These are phyloP conservation scores for Hypomecis atomaria DNA, from an alignment of 2,888 invertebrate genomes.

Conservation along the genomic window DNA sequence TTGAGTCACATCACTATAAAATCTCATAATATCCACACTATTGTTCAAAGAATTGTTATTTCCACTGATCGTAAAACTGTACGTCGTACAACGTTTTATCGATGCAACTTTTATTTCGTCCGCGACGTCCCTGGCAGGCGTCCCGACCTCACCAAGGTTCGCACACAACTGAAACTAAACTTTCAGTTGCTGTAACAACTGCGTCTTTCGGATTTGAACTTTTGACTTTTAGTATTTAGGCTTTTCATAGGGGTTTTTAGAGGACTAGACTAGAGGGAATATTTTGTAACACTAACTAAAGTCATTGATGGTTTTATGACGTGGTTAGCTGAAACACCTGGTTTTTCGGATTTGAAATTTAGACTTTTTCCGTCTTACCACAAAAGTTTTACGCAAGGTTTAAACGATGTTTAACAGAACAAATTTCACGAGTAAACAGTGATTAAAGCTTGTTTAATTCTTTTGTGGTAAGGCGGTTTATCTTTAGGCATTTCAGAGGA, in stretches of 20 bases:
- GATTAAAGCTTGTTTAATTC: too few relatives aligned
- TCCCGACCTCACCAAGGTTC: slow-evolving; percentile 18
- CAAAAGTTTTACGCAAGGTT: too few relatives aligned
- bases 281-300: too few relatives aligned
- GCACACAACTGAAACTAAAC: slow-evolving; percentile 24
- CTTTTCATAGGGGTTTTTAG: not conserved
- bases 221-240: not conserved
- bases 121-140: slow-evolving; percentile 17
- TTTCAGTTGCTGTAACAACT: slow-evolving; percentile 10
- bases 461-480: too few relatives aligned
- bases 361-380: too few relatives aligned
- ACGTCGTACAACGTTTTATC: slow-evolving; percentile 9
- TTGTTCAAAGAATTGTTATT: slow-evolving; percentile 13
- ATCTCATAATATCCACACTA: not conserved
- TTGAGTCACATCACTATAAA: slow-evolving; percentile 9
- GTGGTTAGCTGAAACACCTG: too few relatives aligned
- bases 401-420: too few relatives aligned
- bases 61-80: slow-evolving; percentile 6
- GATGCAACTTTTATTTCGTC: slow-evolving; percentile 20
- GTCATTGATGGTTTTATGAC: too few relatives aligned
- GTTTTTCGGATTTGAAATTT: too few relatives aligned
- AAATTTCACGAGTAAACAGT: too few relatives aligned
- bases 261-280: too few relatives aligned
- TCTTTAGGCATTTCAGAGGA: too few relatives aligned
- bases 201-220: not conserved